Conservation (phyloP, 2,888 invertebrate species). For the Epirrita christyi region DNA sequence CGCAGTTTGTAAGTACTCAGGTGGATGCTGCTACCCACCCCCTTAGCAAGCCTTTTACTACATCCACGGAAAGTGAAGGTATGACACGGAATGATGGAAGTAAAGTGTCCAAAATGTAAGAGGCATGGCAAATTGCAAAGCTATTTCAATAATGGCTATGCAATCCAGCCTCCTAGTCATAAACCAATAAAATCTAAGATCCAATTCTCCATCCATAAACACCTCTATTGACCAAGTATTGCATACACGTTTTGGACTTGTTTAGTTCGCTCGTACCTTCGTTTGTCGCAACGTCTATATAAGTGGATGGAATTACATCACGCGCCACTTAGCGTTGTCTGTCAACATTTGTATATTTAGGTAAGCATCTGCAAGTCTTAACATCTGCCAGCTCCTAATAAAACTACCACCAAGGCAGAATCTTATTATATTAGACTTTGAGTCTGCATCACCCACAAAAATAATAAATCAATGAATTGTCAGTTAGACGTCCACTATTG, state of each 20-base stretch:
- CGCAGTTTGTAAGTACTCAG: too few relatives aligned
- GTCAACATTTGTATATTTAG: slow-evolving; percentile 14
- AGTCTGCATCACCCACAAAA: too few relatives aligned
- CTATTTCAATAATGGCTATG: neutral
- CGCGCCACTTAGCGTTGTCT: slow-evolving; percentile 39
- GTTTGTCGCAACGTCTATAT: slow-evolving; percentile 49
- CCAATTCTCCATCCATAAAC: slow-evolving; percentile 10
- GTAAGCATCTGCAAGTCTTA: neutral
- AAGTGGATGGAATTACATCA: slow-evolving; percentile 45
- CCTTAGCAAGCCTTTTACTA: too few relatives aligned
- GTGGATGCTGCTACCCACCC: too few relatives aligned
- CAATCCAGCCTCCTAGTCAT: neutral
- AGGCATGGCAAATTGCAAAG: neutral
- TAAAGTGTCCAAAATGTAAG: too few relatives aligned
- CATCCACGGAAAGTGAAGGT: too few relatives aligned
- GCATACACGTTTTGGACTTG: slow-evolving; percentile 57
- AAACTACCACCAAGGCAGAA: neutral
- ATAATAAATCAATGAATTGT: too few relatives aligned
- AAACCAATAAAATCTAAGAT: slow-evolving; percentile 1
- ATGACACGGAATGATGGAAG: too few relatives aligned
- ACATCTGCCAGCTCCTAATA: neutral
- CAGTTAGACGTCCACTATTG: too few relatives aligned
- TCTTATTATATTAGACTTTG: too few relatives aligned
- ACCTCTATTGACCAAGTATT: slow-evolving; percentile 33
- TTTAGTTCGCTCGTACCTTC: slow-evolving; percentile 49